Evolutionary conservation across 2,113 vertebrate species (phyloP).

Genomic region (Tachysurus vachellii): DNA sequence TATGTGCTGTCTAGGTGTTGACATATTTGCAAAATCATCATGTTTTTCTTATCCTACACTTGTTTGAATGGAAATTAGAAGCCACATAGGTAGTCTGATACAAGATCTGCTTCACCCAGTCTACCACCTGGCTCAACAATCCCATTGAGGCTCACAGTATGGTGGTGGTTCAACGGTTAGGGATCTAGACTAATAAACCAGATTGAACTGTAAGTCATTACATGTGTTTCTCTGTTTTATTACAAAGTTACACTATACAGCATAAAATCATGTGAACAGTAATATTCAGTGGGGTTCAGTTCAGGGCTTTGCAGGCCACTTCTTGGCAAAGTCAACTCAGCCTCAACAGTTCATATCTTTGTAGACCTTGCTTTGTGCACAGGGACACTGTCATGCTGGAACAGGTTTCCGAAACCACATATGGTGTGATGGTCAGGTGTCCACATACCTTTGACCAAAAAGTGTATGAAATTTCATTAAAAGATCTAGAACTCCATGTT

Average conservation of each 20-base stretch:
- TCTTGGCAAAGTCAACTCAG: neutral
- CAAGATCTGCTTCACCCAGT: neutral
- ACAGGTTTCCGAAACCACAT: neutral
- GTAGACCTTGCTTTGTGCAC: neutral
- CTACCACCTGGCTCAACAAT: neutral
- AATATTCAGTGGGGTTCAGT: neutral
- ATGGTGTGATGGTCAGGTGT: neutral
- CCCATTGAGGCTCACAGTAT: neutral
- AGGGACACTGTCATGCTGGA: neutral
- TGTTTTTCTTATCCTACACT: neutral
- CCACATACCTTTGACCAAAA: neutral
- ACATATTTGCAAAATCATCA: conserved; percentile 16
- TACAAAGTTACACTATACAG: neutral
- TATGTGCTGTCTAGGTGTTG: neutral
- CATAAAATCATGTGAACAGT: neutral
- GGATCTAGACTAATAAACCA: neutral
- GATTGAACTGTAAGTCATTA: neutral
- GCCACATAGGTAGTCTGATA: neutral
- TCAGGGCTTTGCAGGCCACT: neutral
- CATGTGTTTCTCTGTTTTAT: neutral
- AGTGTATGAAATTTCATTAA: neutral
- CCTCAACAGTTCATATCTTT: neutral
- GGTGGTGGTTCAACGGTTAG: neutral
- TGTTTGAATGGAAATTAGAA: conserved; percentile 22
- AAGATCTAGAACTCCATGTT: conserved; percentile 2